Evolutionary conservation across 2,797 vertebrate species (phyloP), one percentile per base, ranked within the genome.

Genomic region (Apogon talboti): DNA sequence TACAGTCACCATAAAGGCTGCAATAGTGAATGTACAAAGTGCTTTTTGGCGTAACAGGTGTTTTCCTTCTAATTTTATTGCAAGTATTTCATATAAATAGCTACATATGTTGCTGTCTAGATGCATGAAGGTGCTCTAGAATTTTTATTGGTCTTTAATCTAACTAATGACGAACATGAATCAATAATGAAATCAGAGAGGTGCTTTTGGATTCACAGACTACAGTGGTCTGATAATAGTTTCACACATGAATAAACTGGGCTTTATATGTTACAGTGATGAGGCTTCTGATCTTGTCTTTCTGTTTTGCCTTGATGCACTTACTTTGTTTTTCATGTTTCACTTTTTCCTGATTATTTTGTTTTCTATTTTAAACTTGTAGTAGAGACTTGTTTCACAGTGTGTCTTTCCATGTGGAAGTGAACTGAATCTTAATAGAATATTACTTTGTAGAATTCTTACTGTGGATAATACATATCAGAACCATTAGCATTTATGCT

Each of bases 311-410:
- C 38, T 30, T 46, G 12, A 45, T 30, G 8, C n/a, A n/a, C n/a
- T 50, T 16, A 1, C 9, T 16, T 15, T 19, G 21, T 42, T 43
- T 35, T 21, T 40, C 24, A 48, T 56, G 2, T 11, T 37, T 63
- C 37, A 0, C 14, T 35, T 28, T 11, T 41, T 41, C 33, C 18
- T 43, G 7, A 4, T 21, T 33, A 11, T 40, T 53, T 42, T 44
- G 10, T 38, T 45, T 52, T 15, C 14, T 19, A 21, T 59, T 52
- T 15, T 3, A 54, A 37, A 35, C 42, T 52, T 51, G 28, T 37
- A 40, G 16, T 45, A 11, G 49, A 65, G 4, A 14, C 16, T 28
- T 40, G 12, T 56, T 60, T 71, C 19, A 41, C 2, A 52, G 6
- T 19, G 13, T 19, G 21, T 63, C 13, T 42, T n/a, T 44, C 6